Conservation (phyloP, 53 echinoderm and acorn worm species). For the Echinarachnius parma region DNA sequence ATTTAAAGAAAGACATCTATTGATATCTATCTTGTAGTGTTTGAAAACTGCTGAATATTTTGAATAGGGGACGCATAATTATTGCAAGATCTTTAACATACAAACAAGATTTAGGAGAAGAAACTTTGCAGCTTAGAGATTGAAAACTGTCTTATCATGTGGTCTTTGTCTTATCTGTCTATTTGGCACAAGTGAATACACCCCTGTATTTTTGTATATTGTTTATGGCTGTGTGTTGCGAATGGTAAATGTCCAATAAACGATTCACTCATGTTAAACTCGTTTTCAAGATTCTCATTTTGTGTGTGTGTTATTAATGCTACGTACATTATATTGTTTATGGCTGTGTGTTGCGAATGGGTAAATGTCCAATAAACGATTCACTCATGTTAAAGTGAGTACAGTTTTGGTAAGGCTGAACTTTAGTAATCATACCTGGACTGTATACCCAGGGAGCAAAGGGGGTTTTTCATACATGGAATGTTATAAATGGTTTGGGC, state of each 20-base stretch:
- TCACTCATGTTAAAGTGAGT: slow-evolving; percentile 36
- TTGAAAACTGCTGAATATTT: no score
- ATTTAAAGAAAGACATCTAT: no score
- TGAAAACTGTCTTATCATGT: neutral
- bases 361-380: slow-evolving; percentile 36
- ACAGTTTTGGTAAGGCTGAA: no score
- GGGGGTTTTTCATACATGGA: no score
- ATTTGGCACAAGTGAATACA: slow-evolving; percentile 27
- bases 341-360: slow-evolving; percentile 39
- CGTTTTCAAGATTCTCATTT: no score
- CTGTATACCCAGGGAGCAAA: no score
- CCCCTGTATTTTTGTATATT: slow-evolving; percentile 35
- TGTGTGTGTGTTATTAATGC: no score
- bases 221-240: slow-evolving; percentile 38
- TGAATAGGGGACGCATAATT: no score
- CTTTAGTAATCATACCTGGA: no score
- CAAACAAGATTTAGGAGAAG: neutral
- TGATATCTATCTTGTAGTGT: no score
- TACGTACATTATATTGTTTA: slow-evolving; percentile 34
- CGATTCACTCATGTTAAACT: slow-evolving; percentile 33
- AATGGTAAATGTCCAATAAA: slow-evolving; percentile 40
- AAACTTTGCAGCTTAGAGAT: neutral
- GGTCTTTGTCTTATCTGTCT: slow-evolving; percentile 8
- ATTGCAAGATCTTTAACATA: no score
- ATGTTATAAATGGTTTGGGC: no score